Evolutionary conservation across 2,797 vertebrate genomes (phyloP).

Genomic region (Simalia tracyae): DNA sequence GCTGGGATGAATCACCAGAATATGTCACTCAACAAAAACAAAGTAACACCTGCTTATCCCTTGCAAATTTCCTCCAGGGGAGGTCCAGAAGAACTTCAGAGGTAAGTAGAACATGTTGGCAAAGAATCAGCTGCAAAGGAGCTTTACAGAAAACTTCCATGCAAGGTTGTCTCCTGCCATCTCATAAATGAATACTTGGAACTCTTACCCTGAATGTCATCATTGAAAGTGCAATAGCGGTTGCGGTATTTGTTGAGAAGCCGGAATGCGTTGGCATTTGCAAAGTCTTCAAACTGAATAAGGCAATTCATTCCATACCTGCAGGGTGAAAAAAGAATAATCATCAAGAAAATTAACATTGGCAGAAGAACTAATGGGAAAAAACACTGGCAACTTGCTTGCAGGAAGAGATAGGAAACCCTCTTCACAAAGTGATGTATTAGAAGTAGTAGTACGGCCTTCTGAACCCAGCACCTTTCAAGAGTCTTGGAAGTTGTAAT

Average conservation of each 20-base stretch:
- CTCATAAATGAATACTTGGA: background rate
- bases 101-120: background rate
- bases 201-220: conserved; percentile 93
- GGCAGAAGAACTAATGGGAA: background rate
- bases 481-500: background rate
- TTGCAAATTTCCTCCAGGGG: background rate
- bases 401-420: background rate
- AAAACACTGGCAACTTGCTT: background rate
- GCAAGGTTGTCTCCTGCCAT: background rate
- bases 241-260: conserved; percentile 94
- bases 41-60: background rate
- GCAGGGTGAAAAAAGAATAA: conserved; percentile 35
- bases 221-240: conserved; percentile 94
- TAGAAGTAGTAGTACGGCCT: background rate
- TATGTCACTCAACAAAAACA: background rate
- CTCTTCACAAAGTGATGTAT: background rate
- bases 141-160: no score
- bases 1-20: background rate
- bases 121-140: background rate
- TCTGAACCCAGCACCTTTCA: background rate
- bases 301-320: conserved; percentile 97
- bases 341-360: background rate
- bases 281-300: conserved; percentile 98
- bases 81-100: background rate
- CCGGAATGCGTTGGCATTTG: conserved; percentile 94